Evolutionary conservation across 2,113 vertebrate species (phyloP).

Genomic region (Casuarius casuarius): DNA sequence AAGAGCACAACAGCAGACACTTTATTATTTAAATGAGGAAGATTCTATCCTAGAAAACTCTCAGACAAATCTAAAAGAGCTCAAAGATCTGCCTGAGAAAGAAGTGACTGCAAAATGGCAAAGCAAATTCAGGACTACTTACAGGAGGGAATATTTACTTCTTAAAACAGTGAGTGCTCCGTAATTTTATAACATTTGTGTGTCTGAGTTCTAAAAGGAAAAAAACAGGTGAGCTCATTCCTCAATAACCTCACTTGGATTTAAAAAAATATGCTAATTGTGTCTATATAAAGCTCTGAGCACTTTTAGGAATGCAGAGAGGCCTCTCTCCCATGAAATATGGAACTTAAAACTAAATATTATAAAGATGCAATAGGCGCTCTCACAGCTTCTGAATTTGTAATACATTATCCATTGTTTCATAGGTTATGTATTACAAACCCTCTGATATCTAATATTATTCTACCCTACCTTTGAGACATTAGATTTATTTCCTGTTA

Average conservation of each 20-base stretch:
- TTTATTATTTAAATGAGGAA: background rate
- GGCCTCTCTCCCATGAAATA: background rate
- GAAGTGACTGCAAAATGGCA: background rate
- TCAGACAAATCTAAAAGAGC: background rate
- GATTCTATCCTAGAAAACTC: background rate
- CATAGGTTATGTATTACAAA: background rate
- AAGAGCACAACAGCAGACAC: background rate
- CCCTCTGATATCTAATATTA: background rate
- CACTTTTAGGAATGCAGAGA: constrained; percentile 1
- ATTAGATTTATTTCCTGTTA: background rate
- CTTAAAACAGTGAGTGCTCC: background rate
- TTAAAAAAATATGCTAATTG: constrained; percentile 37
- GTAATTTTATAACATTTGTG: background rate
- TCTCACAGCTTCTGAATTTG: background rate
- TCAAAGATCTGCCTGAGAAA: background rate
- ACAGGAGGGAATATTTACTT: background rate
- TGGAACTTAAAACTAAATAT: background rate
- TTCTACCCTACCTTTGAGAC: background rate
- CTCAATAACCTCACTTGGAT: constrained; percentile 5
- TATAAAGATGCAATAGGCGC: background rate
- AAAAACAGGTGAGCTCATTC: constrained; percentile 59
- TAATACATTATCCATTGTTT: background rate
- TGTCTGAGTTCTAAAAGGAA: constrained; percentile 10
- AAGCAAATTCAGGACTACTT: background rate
- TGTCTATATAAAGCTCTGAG: constrained; percentile 23